phyloP scores from a whole-genome alignment of 1,140 invertebrate genomes.

The Varroa destructor region DNA sequence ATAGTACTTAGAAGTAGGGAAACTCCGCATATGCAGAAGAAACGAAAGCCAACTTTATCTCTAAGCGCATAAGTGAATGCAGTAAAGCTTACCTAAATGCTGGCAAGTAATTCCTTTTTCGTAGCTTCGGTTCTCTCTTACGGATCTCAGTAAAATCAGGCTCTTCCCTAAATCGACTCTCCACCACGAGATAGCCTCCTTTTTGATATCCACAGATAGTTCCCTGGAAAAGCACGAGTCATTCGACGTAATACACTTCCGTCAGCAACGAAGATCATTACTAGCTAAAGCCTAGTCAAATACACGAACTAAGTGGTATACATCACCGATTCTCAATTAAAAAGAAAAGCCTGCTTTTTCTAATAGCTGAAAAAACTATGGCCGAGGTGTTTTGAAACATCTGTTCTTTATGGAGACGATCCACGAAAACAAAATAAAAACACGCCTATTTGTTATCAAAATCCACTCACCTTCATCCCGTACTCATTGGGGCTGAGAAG shows the following conservation, averaged over 20 bases:
- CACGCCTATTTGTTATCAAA: neutral
- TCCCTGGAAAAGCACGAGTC: neutral
- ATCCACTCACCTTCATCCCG: constrained; percentile 31
- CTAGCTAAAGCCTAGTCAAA: no score
- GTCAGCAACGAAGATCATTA: no score
- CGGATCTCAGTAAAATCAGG: constrained; percentile 13
- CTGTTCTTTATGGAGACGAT: neutral
- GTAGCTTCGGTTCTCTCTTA: constrained; percentile 1
- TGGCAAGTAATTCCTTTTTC: constrained; percentile 11
- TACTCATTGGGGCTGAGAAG: constrained; percentile 9
- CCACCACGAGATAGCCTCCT: neutral
- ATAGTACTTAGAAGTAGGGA: no score
- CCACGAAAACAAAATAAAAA: neutral
- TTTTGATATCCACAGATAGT: neutral
- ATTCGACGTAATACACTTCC: neutral
- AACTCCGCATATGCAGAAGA: no score
- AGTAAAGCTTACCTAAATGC: neutral
- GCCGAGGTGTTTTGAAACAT: no score
- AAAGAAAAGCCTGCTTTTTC: no score
- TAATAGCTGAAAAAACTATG: no score
- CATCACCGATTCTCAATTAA: no score
- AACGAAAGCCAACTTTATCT: no score
- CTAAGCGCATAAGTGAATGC: no score
- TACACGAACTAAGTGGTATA: no score
- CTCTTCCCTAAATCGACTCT: neutral